Evolutionary conservation across 2,113 vertebrate genomes (phyloP), one percentile per base, ranked within the genome.

Genomic region (Lanius collurio): DNA sequence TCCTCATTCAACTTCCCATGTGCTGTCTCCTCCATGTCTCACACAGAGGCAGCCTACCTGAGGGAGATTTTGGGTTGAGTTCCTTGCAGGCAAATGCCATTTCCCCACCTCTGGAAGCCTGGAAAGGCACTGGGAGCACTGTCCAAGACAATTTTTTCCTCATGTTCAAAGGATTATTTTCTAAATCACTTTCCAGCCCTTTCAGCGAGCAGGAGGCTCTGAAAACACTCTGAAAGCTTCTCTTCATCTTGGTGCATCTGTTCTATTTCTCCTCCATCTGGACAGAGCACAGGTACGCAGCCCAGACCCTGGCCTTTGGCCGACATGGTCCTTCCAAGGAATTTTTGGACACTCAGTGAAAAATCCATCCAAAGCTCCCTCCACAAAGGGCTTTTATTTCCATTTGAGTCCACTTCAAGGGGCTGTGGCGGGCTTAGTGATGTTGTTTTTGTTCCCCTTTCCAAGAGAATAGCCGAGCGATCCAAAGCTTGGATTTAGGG

Each of bases 381-480:
- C 95, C 11, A 33, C 97, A 95, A 95, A 97, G 92, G 94, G 94
- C 92, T 98, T 98, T 97, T 95, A 97, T 97, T 98, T 98, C 97
- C 97, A 98, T 97, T 91, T 93, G 97, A 97, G 97, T 97, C 96
- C 90, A 93, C 96, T 97, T 98, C 97, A 98, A 98, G 97, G 94
- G 96, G 90, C 70, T 96, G 93, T 35, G 74, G 35, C 4, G 0
- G 93, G 90, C 91, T 97, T 89, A 53, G 82, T 83, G 94, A 64
- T 95, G 93, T 95, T 96, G 83, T 92, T 90, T 94, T 94, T 97
- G 83, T 76, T 89, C 76, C 80, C 49, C 49, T 87, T 95, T 96
- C 95, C 92, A 94, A 94, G 97, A 96, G 80, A 88, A 90, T 37
- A 42, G 65, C 68, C 0, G 3, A 85, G 57, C 0, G 0, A 92